Base-by-base conservation (phyloP, 1,140 invertebrate species). In the Penaeus chinensis region DNA sequence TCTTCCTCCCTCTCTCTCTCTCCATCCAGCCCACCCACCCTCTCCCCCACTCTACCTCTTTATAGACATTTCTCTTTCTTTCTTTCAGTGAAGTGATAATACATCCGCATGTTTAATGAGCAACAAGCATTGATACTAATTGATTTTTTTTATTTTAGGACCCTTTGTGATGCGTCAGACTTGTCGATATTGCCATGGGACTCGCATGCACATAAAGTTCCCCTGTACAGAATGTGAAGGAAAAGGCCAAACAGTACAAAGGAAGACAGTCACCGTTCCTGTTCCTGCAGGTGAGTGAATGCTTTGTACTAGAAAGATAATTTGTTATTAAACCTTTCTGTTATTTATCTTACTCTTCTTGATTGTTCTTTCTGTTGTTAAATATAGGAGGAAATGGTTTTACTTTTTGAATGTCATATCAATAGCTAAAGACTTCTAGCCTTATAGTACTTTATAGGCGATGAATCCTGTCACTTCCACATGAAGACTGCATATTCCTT, bases 91-190 rank as follows among this genome's bases (percentile, higher is more conserved):
- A 13, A 47, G 47, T 47, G 47, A 47, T 10, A 47, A 32, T 32
- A 32, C 32, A 32, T 0, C 32, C 32, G 2, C 32, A 32, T 32
- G 32, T 32, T 32, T 32, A 32, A 32, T 54, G 16, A 74, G 71
- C 19, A 74, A 24, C 20, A 19, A 20, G n/a, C 18, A 42, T 42
- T 7, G 47, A 81, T 32, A 32, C 27, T 37, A 62, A 32, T 42
- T 0, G 27, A 66, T 19, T 89, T 62, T 65, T 78, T 80, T 1
- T 84, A 78, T 66, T 82, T 61, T 87, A 96, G 96, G 99, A 61
- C 98, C 98, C 66, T 99, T 99, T 93, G 95, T 99, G 24, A 99
- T 99, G 97, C 94, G 98, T 81, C 96, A 96, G 18, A 99, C 98
- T 0, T 99, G 99, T 92, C 94, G 98, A 89, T 95, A 96, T 90